phyloP scores from a whole-genome alignment of 2,797 vertebrate genomes.

The Scolopax rusticola region DNA sequence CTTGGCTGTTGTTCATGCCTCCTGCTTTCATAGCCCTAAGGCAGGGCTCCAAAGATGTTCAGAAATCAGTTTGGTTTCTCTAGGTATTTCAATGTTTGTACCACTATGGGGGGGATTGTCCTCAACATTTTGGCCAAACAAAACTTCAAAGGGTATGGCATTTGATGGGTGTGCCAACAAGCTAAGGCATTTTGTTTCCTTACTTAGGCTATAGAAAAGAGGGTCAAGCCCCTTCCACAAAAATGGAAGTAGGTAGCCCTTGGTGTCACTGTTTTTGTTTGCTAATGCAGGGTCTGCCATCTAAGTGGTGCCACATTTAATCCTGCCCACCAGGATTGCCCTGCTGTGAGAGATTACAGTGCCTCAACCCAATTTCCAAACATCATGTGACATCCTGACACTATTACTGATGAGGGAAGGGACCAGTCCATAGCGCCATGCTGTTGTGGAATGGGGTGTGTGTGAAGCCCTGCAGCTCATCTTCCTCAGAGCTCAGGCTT shows the following conservation, averaged over 20 bases:
- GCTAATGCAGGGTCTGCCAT: not conserved
- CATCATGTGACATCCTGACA: not conserved
- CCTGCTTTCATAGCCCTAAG: not conserved
- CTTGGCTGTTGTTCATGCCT: not conserved
- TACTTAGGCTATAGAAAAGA: not conserved
- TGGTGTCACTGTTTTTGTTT: not conserved
- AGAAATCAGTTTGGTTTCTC: not conserved
- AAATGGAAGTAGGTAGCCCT: not conserved
- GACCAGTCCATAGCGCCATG: accelerated
- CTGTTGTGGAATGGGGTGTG: not conserved
- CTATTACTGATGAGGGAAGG: not conserved
- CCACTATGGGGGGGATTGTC: not conserved
- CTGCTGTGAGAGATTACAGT: not conserved
- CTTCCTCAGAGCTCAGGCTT: not conserved
- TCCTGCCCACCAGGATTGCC: not conserved
- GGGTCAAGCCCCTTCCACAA: not conserved
- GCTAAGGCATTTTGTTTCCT: not conserved
- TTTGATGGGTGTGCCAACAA: not conserved
- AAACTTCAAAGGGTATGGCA: not conserved
- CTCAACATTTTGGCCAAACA: not conserved
- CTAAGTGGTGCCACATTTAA: not conserved
- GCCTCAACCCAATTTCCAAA: not conserved
- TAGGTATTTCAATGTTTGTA: not conserved
- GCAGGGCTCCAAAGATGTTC: not conserved
- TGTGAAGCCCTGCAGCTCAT: not conserved